Evolutionary conservation across 2,113 vertebrate species (phyloP).

Genomic region (Saguinus imperator): DNA sequence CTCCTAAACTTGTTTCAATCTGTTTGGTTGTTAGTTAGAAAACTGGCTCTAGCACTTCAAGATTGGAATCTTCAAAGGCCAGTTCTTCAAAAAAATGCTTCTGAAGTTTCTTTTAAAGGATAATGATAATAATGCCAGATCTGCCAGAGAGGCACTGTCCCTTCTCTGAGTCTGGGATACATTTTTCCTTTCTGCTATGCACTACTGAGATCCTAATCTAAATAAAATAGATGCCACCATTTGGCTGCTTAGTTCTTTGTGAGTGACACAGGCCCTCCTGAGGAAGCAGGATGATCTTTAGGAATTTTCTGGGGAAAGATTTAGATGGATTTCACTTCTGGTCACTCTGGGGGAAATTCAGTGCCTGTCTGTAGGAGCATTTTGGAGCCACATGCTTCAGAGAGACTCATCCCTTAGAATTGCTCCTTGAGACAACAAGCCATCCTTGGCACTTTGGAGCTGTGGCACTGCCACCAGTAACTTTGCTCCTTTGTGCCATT

Average conservation of each 20-base stretch:
- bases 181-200: background rate
- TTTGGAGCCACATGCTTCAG: background rate
- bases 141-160: background rate
- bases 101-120: background rate
- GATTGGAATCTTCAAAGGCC: background rate
- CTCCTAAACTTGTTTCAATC: conserved; percentile 31
- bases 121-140: background rate
- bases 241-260: background rate
- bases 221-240: background rate
- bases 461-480: background rate
- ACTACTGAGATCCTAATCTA: background rate
- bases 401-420: background rate
- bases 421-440: background rate
- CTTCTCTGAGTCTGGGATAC: background rate
- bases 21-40: conserved; percentile 46
- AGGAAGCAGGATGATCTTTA: conserved; percentile 31
- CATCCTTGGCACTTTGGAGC: background rate
- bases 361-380: background rate
- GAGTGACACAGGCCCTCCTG: background rate
- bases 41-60: conserved; percentile 9
- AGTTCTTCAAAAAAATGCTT: conserved; percentile 30
- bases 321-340: conserved; percentile 15
- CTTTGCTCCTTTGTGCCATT: background rate
- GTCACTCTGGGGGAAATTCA: background rate
- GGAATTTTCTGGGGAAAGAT: conserved; percentile 23